A percentile compares a stretch with the other conserved stretches of the same genome.
Conservation (phyloP, 2,797 vertebrate genomes). For the Hyperoplus lanceolatus region DNA sequence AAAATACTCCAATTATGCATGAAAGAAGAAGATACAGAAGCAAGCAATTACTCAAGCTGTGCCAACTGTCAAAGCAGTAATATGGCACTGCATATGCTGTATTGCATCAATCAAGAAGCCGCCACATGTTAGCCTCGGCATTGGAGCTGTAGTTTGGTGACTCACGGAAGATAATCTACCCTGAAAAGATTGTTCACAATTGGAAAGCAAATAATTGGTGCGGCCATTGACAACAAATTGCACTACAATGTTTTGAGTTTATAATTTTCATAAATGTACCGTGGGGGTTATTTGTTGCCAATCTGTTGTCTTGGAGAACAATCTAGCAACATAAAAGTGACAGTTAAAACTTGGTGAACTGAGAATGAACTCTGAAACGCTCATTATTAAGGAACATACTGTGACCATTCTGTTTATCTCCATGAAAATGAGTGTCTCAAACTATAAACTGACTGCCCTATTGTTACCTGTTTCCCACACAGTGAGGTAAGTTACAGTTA, state of each 20-base stretch:
- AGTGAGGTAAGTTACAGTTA: not conserved
- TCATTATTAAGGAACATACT: conserved; percentile 8
- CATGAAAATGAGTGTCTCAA: not conserved
- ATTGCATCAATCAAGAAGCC: conserved; percentile 70
- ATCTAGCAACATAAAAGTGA: not conserved
- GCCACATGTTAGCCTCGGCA: conserved; percentile 41
- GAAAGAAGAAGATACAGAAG: conserved; percentile 64
- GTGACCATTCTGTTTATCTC: conserved; percentile 1
- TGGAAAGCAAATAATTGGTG: conserved; percentile 17
- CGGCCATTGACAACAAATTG: conserved; percentile 20
- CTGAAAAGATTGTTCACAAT: conserved; percentile 42
- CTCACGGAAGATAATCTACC: conserved; percentile 40
- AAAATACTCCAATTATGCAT: conserved; percentile 65
- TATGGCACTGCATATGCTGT: conserved; percentile 52
- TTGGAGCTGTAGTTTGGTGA: conserved; percentile 44
- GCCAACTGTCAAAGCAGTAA: conserved; percentile 73
- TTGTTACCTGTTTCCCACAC: not conserved
- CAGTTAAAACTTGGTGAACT: conserved; percentile 11
- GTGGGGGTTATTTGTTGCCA: not conserved
- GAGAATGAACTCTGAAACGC: conserved; percentile 26
- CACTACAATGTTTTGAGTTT: not conserved
- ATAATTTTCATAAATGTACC: conserved; percentile 9
- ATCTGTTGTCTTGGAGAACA: not conserved
- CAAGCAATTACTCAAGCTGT: conserved; percentile 75
- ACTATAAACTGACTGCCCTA: not conserved